Conservation (phyloP, 1,140 invertebrate genomes). For the Luehdorfia chinensis region DNA sequence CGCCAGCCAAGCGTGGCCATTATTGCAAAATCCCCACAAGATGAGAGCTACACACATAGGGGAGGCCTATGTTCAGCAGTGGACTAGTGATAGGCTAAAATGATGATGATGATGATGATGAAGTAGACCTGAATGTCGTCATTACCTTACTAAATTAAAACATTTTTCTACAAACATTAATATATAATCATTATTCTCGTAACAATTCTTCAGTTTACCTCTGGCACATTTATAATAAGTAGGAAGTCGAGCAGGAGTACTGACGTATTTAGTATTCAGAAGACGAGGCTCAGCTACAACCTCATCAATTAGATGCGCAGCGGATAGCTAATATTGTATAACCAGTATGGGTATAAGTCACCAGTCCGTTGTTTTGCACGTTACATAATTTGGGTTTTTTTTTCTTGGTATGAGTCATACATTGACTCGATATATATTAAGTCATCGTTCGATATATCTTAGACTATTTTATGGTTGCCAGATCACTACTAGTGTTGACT, state of each 20-base stretch:
- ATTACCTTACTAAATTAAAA: too few relatives aligned
- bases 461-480: too few relatives aligned
- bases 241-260: constrained; percentile 21
- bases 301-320: constrained; percentile 55
- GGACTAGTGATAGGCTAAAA: too few relatives aligned
- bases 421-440: neutral
- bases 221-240: constrained; percentile 11
- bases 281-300: constrained; percentile 29
- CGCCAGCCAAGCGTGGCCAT: too few relatives aligned
- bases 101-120: too few relatives aligned
- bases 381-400: constrained; percentile 31
- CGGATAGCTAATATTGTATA: constrained; percentile 41
- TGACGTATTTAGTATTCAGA: constrained; percentile 30
- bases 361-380: constrained; percentile 20
- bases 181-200: neutral
- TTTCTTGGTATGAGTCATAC: constrained; percentile 10
- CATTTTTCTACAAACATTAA: neutral
- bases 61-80: too few relatives aligned
- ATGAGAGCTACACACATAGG: too few relatives aligned
- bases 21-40: too few relatives aligned
- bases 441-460: constrained; percentile 15
- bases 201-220: neutral
- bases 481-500: too few relatives aligned
- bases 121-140: too few relatives aligned
- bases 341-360: constrained; percentile 35